Base-by-base conservation (phyloP, 2,797 vertebrate genomes). In the Odontamblyopus rebecca region DNA sequence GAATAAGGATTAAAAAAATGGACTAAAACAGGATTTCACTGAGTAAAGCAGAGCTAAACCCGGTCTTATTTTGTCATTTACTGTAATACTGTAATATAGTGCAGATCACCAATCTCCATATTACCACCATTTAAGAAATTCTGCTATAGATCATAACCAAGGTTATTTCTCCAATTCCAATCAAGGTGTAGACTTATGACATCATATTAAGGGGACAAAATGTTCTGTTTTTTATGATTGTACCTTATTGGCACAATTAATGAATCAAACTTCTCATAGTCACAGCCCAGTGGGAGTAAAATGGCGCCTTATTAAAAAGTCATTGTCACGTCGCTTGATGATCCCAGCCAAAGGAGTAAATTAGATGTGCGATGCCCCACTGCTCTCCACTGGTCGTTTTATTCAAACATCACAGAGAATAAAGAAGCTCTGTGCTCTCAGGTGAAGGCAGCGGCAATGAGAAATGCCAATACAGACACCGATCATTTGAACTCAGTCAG, bases 261-360 rank as follows among this genome's bases (percentile, higher is more conserved):
- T 90, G 84, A 89, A 88, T 91, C 87, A 67, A 77, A 85, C 75
- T 81, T 82, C 84, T 89, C 80, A 87, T 82, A 72, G 79, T 87
- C 84, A 75, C 81, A 77, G 82, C 79, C 87, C 88, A 75, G 84
- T 80, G 88, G 79, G 71, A 87, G 76, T 48, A 80, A 90, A 84
- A 85, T 85, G 84, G 90, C 54, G 59, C 82, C 83, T 88, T 89
- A 91, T 92, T 90, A 90, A 91, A 93, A 91, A 90, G 80, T 77
- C 82, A 86, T 90, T 75, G 82, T 67, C 18, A 60, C 85, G 80
- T 76, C 85, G 68, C 79, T 85, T 70, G 30, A 80, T 82, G 76
- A 84, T 89, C 84, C 86, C 61, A 59, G 72, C 69, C 74, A 85
- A 80, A 84, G 69, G 65, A 83, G 72, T 80, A 72, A 87, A 90